Evolutionary conservation across 2,797 vertebrate genomes (phyloP), one percentile per base, ranked within the genome.

Genomic region (Arremon brunneinucha): DNA sequence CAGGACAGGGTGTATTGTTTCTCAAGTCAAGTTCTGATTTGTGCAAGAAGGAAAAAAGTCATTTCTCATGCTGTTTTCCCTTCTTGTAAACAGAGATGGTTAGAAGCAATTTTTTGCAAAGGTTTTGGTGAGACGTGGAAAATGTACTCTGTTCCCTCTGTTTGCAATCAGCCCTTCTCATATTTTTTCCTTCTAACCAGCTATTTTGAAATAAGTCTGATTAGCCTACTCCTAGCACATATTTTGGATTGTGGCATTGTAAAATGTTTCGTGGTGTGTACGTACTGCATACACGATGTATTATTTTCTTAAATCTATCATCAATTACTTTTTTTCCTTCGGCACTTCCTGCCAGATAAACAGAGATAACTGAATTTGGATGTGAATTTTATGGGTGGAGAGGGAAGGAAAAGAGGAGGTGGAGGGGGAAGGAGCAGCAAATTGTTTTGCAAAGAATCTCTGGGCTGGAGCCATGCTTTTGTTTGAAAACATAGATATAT

Each of bases 361-460:
- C 17, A 53, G 75, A 91, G 78, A 89, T 57, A 95, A 93, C 55
- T 87, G 71, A 70, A 85, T 87, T 70, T 93, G 83, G 56, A 92
- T 77, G 56, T 74, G 83, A 83, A 91, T 84, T 87, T 69, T 76
- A 72, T 62, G 91, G 89, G 89, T 85, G 93, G 91, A 93, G 78
- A 92, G 87, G 87, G 89, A 93, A 96, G 91, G 83, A 89, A 96
- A 94, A 90, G 86, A 83, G 87, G 89, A 94, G 91, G 86, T 78
- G 90, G 93, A 91, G 72, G 69, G 52, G 55, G 47, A 90, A 94
- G 78, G 71, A 96, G 71, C 47, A 67, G 75, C 52, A 89, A 94
- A 80, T 80, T 85, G 71, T 93, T 95, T 80, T 62, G 53, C 55
- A 85, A 83, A 94, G 83, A 87, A 65, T 27, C 28, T 86, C 76